These are phyloP conservation scores for Rotaria sp. DNA, from an alignment of 2,888 invertebrate genomes.

Conservation along the genomic window DNA sequence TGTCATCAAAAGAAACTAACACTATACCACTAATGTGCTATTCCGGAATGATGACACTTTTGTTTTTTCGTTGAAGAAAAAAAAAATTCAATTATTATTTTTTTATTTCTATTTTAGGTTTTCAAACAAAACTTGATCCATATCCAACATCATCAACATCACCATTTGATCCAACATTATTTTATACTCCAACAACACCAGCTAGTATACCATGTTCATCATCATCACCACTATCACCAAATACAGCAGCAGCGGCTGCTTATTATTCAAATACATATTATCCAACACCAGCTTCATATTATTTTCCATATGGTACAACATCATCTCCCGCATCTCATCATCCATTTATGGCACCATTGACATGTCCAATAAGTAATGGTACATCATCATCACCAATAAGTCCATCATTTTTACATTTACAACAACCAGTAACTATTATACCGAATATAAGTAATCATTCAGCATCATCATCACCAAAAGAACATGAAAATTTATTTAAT, in stretches of 20 bases:
- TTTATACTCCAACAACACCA: background rate
- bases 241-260: background rate
- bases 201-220: background rate
- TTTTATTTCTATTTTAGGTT: background rate
- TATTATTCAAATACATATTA: background rate
- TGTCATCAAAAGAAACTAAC: constrained; percentile 9
- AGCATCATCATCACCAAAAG: background rate
- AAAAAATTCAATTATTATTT: background rate
- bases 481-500: background rate
- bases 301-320: background rate
- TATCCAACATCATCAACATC: constrained; percentile 7
- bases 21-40: background rate
- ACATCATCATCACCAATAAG: background rate
- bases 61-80: background rate
- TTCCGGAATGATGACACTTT: constrained; percentile 13
- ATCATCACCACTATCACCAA: background rate
- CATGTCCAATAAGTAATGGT: background rate
- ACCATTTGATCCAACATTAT: background rate
- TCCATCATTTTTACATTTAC: background rate
- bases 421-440: background rate
- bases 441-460: background rate
- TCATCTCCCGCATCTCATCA: background rate
- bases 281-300: background rate
- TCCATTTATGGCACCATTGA: constrained; percentile 8
- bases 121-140: constrained; percentile 12